Evolutionary conservation across 2,113 vertebrate species (phyloP).

Genomic region (Asarcornis scutulata): DNA sequence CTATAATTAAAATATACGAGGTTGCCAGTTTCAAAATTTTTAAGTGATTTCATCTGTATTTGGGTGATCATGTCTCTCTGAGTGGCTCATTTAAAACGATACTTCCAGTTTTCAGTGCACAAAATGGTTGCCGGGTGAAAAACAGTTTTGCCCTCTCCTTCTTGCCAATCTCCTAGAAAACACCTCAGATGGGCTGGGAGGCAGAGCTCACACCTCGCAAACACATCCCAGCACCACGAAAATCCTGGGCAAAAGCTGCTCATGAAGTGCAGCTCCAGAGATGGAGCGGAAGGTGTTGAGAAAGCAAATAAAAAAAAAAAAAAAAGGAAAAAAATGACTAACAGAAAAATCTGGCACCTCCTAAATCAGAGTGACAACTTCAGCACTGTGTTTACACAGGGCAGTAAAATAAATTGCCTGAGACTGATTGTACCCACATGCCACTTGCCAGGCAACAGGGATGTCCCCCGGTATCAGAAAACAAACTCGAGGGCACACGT

Average conservation of each 20-base stretch:
- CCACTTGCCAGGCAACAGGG: neutral
- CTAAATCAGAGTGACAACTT: slow-evolving; percentile 6
- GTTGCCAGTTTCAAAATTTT: slow-evolving; percentile 23
- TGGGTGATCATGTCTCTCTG: neutral
- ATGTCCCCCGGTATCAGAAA: neutral
- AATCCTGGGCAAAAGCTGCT: neutral
- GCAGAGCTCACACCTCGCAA: neutral
- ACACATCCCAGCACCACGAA: neutral
- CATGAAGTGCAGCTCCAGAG: neutral
- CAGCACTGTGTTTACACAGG: neutral
- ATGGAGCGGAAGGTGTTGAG: neutral
- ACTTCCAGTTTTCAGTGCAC: neutral
- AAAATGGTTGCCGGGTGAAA: neutral
- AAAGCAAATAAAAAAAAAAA: neutral
- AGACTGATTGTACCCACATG: slow-evolving; percentile 38
- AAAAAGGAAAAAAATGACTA: neutral
- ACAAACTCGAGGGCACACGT: neutral
- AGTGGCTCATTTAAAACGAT: neutral
- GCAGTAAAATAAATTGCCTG: slow-evolving; percentile 49
- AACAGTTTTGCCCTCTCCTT: neutral
- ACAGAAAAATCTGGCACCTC: neutral
- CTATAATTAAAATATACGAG: slow-evolving; percentile 51
- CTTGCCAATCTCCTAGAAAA: neutral
- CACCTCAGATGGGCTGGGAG: neutral
- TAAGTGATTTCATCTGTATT: slow-evolving; percentile 63